Conservation (phyloP, 2,888 invertebrate species). For the Parthenolecanium corni region DNA sequence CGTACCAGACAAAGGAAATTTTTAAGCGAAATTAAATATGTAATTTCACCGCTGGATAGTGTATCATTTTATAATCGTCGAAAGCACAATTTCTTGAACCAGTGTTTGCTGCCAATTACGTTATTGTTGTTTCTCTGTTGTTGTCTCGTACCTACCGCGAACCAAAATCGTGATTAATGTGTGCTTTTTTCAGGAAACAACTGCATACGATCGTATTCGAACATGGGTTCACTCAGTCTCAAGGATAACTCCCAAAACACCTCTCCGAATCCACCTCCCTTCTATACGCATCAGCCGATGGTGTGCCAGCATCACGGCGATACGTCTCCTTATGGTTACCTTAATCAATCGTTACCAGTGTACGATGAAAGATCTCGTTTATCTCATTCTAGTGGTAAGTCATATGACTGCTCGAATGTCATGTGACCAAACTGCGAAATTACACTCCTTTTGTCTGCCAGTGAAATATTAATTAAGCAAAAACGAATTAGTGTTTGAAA, state of each 20-base stretch:
- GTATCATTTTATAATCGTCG: no score
- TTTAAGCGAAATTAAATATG: no score
- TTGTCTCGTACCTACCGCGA: background rate
- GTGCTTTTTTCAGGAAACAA: constrained; percentile 25
- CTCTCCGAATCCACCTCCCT: constrained; percentile 19
- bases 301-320: constrained; percentile 26
- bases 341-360: constrained; percentile 23
- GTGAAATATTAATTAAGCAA: no score
- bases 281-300: constrained; percentile 21
- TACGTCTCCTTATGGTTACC: constrained; percentile 28
- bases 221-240: constrained; percentile 20
- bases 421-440: constrained; percentile 33
- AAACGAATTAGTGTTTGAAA: no score
- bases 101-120: no score
- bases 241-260: constrained; percentile 19
- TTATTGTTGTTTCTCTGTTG: no score
- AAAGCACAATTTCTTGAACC: no score
- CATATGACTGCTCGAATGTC: constrained; percentile 30
- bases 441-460: background rate
- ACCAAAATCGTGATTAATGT: constrained; percentile 18
- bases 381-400: constrained; percentile 36
- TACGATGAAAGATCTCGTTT: constrained; percentile 26
- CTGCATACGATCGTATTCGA: constrained; percentile 22
- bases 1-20: no score
- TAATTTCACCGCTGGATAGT: no score